phyloP scores from a whole-genome alignment of 2,113 vertebrate species.

The Callipepla californica region DNA sequence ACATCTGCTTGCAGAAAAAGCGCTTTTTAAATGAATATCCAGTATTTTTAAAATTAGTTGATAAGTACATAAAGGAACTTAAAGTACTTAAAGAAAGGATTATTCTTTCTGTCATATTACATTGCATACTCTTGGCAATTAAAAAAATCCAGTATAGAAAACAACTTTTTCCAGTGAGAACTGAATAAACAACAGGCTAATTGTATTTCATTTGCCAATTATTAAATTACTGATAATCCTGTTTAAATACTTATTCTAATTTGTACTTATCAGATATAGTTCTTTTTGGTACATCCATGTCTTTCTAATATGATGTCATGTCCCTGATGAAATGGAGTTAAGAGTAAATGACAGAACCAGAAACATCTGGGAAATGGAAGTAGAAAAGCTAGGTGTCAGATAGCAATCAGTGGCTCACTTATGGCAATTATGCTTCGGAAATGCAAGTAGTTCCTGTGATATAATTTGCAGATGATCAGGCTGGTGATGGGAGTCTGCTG shows the following conservation, averaged over 20 bases:
- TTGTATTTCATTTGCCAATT: not conserved
- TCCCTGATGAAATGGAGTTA: not conserved
- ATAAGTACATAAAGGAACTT: not conserved
- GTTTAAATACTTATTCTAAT: not conserved
- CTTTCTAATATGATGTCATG: not conserved
- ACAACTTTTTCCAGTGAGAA: not conserved
- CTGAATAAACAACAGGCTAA: not conserved
- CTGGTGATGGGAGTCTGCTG: constrained; percentile 17
- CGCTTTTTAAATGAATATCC: not conserved
- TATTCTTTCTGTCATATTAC: not conserved
- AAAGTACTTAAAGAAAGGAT: not conserved
- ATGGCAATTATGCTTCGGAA: constrained; percentile 23
- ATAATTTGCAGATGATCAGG: constrained; percentile 45
- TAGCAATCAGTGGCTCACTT: constrained; percentile 58
- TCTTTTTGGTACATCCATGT: not conserved
- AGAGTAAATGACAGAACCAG: constrained; percentile 10
- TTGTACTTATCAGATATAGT: not conserved
- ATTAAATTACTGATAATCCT: not conserved
- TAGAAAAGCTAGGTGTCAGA: constrained; percentile 28
- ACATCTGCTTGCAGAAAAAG: not conserved
- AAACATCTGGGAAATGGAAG: constrained; percentile 49
- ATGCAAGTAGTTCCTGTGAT: constrained; percentile 30
- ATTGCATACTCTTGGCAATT: not conserved
- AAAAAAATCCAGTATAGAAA: not conserved
- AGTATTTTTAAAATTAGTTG: not conserved